These are phyloP conservation scores for Fulmarus glacialis DNA, from an alignment of 2,113 vertebrate species.

Conservation along the genomic window DNA sequence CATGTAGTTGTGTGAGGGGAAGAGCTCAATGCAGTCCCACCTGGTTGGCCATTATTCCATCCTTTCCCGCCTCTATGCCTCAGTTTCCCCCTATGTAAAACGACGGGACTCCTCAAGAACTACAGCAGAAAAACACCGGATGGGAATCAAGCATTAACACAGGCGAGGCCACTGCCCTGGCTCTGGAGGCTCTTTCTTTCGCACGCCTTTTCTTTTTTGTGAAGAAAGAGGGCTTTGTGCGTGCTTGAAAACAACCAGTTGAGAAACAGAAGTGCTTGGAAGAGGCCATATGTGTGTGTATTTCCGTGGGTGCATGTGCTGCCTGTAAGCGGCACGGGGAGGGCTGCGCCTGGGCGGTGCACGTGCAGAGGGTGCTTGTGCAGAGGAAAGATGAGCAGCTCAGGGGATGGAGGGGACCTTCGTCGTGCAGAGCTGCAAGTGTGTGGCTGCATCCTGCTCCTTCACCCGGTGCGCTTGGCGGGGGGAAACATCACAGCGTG, in stretches of 20 bases:
- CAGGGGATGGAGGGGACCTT: neutral
- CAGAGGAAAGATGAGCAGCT: neutral
- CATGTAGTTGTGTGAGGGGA: neutral
- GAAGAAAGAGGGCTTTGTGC: neutral
- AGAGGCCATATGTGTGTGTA: rapidly evolving
- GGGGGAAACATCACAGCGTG: rapidly evolving
- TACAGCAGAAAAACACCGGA: neutral
- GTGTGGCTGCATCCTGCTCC: neutral
- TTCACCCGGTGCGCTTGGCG: rapidly evolving
- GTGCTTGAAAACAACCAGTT: neutral
- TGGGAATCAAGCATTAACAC: neutral
- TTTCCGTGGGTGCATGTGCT: neutral
- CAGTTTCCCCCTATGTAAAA: neutral
- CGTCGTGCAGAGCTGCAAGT: neutral
- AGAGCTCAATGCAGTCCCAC: neutral
- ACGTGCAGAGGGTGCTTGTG: neutral
- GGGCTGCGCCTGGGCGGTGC: neutral
- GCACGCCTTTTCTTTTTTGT: rapidly evolving
- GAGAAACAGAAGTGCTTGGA: neutral
- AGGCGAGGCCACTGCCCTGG: neutral
- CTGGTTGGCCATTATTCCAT: rapidly evolving
- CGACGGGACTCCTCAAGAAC: neutral
- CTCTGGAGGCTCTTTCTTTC: neutral
- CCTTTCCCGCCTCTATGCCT: neutral
- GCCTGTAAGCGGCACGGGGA: neutral